phyloP scores from a whole-genome alignment of 2,797 vertebrate species.

The Helostoma temminkii region DNA sequence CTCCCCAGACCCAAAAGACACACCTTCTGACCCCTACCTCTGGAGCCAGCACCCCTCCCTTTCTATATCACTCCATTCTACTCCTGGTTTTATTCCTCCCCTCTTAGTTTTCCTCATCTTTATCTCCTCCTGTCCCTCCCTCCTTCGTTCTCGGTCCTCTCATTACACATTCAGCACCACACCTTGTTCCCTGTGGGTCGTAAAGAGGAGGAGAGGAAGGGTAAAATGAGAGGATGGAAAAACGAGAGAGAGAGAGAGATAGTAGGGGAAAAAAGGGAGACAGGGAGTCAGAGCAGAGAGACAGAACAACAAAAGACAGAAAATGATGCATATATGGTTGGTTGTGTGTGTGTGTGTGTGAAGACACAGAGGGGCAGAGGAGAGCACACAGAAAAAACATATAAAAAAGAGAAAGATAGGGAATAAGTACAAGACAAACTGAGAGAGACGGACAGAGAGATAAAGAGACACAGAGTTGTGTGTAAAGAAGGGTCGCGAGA shows the following conservation, averaged over 20 bases:
- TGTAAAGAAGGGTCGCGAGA: conserved; percentile 55
- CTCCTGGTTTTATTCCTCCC: conserved; percentile 44
- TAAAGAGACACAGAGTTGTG: conserved; percentile 62
- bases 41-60: conserved; percentile 40
- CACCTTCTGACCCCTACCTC: conserved; percentile 52
- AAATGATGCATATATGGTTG: conserved; percentile 30
- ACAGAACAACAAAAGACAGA: conserved; percentile 36
- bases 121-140: conserved; percentile 36
- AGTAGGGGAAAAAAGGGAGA: conserved; percentile 13
- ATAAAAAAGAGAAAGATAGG: conserved; percentile 43
- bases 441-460: conserved; percentile 46
- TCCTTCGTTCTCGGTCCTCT: conserved; percentile 40
- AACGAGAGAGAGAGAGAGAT: conserved; percentile 42
- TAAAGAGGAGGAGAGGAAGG: conserved; percentile 79
- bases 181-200: conserved; percentile 87
- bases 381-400: conserved; percentile 51
- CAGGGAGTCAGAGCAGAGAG: conserved; percentile 14
- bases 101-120: conserved; percentile 43
- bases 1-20: conserved; percentile 5
- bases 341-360: conserved; percentile 20
- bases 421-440: conserved; percentile 59
- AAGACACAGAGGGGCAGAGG: conserved; percentile 20
- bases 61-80: conserved; percentile 36
- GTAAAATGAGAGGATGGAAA: conserved; percentile 40
- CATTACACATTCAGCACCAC: conserved; percentile 89